A percentile compares a stretch with the other conserved stretches of the same genome.
These are phyloP conservation scores for Agrotis exclamationis DNA, from an alignment of 2,888 invertebrate species.

Conservation along the genomic window DNA sequence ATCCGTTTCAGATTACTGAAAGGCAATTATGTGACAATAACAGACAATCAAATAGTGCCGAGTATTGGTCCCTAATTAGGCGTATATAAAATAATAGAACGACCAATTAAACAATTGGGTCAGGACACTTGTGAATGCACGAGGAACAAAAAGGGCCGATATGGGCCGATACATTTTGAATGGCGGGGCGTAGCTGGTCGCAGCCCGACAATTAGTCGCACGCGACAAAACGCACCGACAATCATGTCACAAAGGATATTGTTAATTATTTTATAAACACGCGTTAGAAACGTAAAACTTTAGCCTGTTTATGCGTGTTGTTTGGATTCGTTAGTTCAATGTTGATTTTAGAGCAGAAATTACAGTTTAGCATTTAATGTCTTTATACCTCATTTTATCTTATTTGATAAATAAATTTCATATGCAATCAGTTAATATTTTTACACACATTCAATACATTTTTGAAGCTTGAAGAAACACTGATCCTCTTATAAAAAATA, in stretches of 20 bases:
- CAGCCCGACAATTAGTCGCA: slow-evolving; percentile 71
- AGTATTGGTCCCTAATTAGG: slow-evolving; percentile 6
- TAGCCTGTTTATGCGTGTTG: slow-evolving; percentile 12
- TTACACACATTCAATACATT: background rate
- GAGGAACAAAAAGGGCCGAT: slow-evolving; percentile 62
- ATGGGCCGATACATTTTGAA: slow-evolving; percentile 70
- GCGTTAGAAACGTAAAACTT: slow-evolving; percentile 6
- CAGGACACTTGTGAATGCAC: slow-evolving; percentile 37
- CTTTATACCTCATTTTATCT: background rate
- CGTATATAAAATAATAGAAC: slow-evolving; percentile 7
- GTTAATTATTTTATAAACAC: slow-evolving; percentile 55
- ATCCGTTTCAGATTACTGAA: background rate
- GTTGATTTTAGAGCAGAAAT: background rate
- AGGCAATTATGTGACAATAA: background rate
- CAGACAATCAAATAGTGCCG: background rate
- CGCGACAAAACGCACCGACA: slow-evolving; percentile 69
- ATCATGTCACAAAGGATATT: slow-evolving; percentile 60
- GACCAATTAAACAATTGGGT: slow-evolving; percentile 42
- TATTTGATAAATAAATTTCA: too few relatives aligned
- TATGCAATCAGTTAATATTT: background rate
- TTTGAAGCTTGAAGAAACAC: background rate
- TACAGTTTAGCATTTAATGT: background rate
- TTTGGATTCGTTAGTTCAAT: slow-evolving; percentile 5
- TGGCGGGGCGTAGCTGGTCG: slow-evolving; percentile 57
- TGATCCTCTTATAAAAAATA: background rate